These are phyloP conservation scores for Drosophila sturtevanti DNA, from an alignment of 1,140 invertebrate genomes.

Conservation along the genomic window DNA sequence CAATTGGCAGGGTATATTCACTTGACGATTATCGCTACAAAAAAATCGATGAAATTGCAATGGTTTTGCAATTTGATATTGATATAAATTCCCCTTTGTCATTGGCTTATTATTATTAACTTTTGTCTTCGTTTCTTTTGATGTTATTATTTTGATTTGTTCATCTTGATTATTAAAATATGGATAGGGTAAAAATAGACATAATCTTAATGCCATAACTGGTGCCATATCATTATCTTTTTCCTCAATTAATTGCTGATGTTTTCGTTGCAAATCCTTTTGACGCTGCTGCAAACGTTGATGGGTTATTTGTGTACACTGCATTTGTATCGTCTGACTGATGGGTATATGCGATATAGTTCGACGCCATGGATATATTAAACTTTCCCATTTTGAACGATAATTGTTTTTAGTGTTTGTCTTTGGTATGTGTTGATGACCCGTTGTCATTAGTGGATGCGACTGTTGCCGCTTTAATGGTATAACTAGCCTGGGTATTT, in stretches of 20 bases:
- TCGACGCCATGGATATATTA: not conserved
- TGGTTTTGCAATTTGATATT: not conserved
- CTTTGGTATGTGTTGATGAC: no score
- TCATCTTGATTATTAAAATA: not conserved
- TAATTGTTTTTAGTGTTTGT: no score
- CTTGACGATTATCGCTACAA: constrained; percentile 36
- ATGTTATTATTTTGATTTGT: no score
- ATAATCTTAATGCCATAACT: not conserved
- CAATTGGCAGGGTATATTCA: constrained; percentile 30
- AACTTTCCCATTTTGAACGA: not conserved
- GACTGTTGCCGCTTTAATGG: no score
- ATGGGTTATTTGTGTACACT: not conserved
- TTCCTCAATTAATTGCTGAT: not conserved
- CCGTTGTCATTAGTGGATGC: no score
- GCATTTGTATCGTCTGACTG: not conserved
- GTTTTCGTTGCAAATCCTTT: not conserved
- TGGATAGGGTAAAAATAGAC: not conserved
- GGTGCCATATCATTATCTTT: not conserved
- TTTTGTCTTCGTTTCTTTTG: no score
- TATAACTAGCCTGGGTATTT: not conserved
- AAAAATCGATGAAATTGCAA: constrained; percentile 17
- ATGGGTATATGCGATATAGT: not conserved
- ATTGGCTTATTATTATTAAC: not conserved
- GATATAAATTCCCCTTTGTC: not conserved
- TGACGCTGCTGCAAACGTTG: not conserved